Percentiles rank a stretch among this genome's conserved stretches.
phyloP scores from a whole-genome alignment of 2,113 vertebrate species.

The Oenanthe oenanthe region DNA sequence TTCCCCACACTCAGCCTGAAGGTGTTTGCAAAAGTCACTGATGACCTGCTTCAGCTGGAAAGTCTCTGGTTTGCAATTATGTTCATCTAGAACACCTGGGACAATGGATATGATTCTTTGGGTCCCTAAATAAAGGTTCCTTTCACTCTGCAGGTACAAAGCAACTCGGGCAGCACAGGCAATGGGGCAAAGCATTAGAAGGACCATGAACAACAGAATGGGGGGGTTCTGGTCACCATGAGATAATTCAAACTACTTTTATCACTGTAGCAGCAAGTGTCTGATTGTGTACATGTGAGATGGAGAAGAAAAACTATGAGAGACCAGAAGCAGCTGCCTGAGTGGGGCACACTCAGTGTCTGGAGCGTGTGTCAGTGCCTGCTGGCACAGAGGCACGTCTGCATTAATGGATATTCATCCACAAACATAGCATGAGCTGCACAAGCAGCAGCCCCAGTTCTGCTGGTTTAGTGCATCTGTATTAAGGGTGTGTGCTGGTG shows the following conservation, averaged over 20 bases:
- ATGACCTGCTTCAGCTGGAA: neutral
- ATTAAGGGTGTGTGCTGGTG: constrained; percentile 7
- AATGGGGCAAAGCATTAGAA: neutral
- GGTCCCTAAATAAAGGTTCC: neutral
- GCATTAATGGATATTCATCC: neutral
- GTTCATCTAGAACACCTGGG: neutral
- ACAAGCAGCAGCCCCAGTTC: constrained; percentile 42
- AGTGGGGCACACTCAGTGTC: neutral
- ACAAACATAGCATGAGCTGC: neutral
- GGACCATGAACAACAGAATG: neutral
- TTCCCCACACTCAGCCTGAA: neutral
- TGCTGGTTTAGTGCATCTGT: constrained; percentile 23
- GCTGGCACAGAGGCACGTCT: neutral
- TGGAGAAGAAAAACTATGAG: neutral
- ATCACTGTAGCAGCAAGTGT: neutral
- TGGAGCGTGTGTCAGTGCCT: neutral
- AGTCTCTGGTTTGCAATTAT: neutral
- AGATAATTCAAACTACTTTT: neutral
- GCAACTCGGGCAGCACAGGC: neutral
- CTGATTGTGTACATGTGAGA: neutral
- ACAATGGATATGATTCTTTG: neutral
- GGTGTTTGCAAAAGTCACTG: neutral
- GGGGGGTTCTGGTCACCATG: neutral
- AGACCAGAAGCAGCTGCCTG: neutral
- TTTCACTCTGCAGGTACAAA: neutral